Base-by-base conservation (phyloP, 2,888 invertebrate species). In the Hermaeophaga mercurialis region DNA sequence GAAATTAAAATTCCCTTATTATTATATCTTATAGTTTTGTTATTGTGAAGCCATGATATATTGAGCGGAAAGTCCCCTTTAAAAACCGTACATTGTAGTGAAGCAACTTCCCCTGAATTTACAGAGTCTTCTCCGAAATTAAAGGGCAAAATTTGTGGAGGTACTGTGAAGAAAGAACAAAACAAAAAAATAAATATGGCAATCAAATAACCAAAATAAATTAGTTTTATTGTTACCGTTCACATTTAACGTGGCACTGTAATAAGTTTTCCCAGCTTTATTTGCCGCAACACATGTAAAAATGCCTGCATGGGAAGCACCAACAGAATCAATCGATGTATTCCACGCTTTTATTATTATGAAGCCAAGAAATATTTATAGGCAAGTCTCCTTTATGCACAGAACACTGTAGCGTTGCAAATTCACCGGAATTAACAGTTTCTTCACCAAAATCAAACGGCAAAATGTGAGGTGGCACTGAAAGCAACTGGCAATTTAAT, bases 341-440 rank as follows among this genome's bases (percentile, higher is more conserved):
- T 54, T 70, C 74, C 6, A 80, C 69, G 39, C 82, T 82, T 70
- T 82, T 78, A 22, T 86, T 86, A 75, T 90, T 87, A 67, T 89
- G 85, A 46, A 83, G 84, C 91, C 90, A 91, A 19, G 82, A 80
- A 45, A 91, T 85, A 56, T 82, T 82, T 70, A 91, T 81, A 2
- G 91, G 91, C 52, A 84, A 79, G 78, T 91, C 90, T 61, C 91
- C 89, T 77, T 87, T 87, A 59, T 84, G 84, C 33, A 86, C 83
- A 57, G 86, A 84, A 74, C 89, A 89, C 59, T 83, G 83, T 52
- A 86, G 81, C 70, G 86, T 85, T 34, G 85, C 84, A 48, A 84
- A 82, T 74, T 88, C 87, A 54, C 87, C 88, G 62, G 85, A 85
- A 75, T 86, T 86, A 22, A 86, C 81, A n/a, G 86, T 82, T 69